Base-by-base conservation (phyloP, 2,797 vertebrate species). In the Sebastes minor region DNA sequence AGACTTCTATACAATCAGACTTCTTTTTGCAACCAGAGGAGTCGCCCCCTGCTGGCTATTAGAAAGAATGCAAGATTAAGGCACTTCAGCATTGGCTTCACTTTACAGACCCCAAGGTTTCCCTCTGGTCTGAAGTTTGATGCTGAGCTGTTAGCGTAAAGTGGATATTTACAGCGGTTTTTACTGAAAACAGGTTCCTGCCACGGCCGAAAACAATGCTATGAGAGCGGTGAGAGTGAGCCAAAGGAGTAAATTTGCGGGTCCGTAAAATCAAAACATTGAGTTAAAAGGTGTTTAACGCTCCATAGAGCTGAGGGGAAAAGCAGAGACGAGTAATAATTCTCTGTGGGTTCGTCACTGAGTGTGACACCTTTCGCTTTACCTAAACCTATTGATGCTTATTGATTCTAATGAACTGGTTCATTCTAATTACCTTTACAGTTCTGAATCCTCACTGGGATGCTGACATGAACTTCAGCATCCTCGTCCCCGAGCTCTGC, bases 401-500 rank as follows among this genome's bases (percentile, higher is more conserved):
- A 30, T 4, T 74, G 42, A 27, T 14, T 61, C 9, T 28, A 61
- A 61, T 60, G 5, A 79, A 27, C 22, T 27, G 30, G 7, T 27
- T 46, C 2, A 13, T 25, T 67, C 4, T 27, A 16, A 30, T 82
- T 66, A 30, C 60, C 23, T 1, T 78, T 78, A 12, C 89, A 98
- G 97, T 96, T 86, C 89, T 97, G 88, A 93, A 49, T 88, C 97
- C 97, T 68, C 89, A 78, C 88, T 98, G 98, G 97, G 95, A 96
- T 0, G 79, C 95, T 55, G 87, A 90, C 1, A 97, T 98, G 89
- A 95, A 90, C 71, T 97, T 99, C 81, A 89, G 6, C 14, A 52
- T 97, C 66, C 90, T 92, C 7, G 88, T 96, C 59, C 97, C 97
- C 3, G 97, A 98, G 68, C 88, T 98, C 80, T 96, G 97, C 78